Evolutionary conservation across 2,888 invertebrate species (phyloP), one percentile per base, ranked within the genome.

Genomic region (Dryobota labecula): DNA sequence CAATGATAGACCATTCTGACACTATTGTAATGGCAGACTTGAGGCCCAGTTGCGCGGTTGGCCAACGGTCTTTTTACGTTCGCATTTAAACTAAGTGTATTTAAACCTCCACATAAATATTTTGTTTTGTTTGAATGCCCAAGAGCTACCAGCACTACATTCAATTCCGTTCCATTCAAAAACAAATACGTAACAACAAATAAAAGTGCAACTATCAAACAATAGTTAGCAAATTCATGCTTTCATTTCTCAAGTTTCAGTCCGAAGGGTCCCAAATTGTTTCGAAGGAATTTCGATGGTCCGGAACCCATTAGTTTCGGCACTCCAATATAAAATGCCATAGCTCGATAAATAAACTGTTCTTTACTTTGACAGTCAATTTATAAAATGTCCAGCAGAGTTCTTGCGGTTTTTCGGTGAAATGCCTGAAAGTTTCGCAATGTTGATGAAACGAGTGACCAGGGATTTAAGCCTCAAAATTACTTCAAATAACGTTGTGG

Each of bases 251-350:
- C 69, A 79, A 81, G 73, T 75, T 80, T 77, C 75, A 64, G 49
- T 70, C 43, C 72, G 68, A 74, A 77, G 80, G 85, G 84, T 83
- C 82, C 74, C 70, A 79, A 88, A 88, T 88, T 86, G 87, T 90
- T 89, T 84, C 81, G 75, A 79, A 85, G 85, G 88, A 88, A 90
- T 89, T 84, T 78, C 80, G 83, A 84, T 84, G 84, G 86, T 85
- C 86, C 82, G 76, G 72, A 86, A 81, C 66, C 89, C 86, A 88
- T 89, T 88, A 85, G 84, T 84, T 84, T 83, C 76, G 79, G 78
- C 79, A 73, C 73, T 81, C 78, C 83, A 76, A 83, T 85, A 85
- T 85, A 85, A 84, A 86, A 86, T 75, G 78, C 77, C 80, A 76
- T 82, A 73, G 78, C 72, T 65, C 80, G 68, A 81, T 83, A 86